These are phyloP conservation scores for Orius insidiosus DNA, from an alignment of 1,140 invertebrate genomes.

Conservation along the genomic window DNA sequence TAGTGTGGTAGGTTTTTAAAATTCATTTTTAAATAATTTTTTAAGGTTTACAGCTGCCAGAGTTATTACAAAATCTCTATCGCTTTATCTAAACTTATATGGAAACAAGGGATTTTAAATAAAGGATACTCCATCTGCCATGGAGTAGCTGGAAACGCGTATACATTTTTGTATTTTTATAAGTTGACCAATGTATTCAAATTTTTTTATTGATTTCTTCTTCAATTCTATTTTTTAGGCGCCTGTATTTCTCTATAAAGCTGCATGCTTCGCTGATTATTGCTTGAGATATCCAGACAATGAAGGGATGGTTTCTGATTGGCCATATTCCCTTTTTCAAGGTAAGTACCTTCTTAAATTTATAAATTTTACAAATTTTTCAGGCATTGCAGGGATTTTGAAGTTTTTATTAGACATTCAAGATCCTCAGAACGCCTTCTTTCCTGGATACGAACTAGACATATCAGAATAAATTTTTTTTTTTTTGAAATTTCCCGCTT, in stretches of 20 bases:
- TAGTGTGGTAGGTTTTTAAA: conserved; percentile 32
- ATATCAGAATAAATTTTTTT: too few species aligned
- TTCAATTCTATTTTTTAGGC: conserved; percentile 30
- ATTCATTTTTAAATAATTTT: conserved; percentile 14
- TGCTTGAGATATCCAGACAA: conserved; percentile 53
- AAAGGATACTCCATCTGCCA: conserved; percentile 90
- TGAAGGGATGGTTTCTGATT: conserved; percentile 49
- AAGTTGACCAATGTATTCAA: conserved; percentile 62
- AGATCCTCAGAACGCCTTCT: too few species aligned
- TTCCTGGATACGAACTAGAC: too few species aligned
- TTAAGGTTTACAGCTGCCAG: conserved; percentile 50
- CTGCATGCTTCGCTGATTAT: conserved; percentile 68
- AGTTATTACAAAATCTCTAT: conserved; percentile 56
- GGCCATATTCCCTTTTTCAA: conserved; percentile 73
- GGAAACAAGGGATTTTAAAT: conserved; percentile 62
- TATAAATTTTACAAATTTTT: too few species aligned
- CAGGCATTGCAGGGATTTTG: too few species aligned
- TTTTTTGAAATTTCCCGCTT: too few species aligned
- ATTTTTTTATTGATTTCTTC: neutral
- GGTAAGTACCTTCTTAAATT: conserved; percentile 30
- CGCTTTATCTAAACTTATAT: conserved; percentile 61
- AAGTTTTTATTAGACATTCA: too few species aligned
- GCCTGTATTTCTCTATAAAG: conserved; percentile 53
- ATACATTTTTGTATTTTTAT: conserved; percentile 66
- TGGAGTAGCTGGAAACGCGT: conserved; percentile 84